These are phyloP conservation scores for Hydractinia symbiolongicarpus DNA, from an alignment of 30 jellyfish, hydroid and myxozoan species.

Conservation along the genomic window DNA sequence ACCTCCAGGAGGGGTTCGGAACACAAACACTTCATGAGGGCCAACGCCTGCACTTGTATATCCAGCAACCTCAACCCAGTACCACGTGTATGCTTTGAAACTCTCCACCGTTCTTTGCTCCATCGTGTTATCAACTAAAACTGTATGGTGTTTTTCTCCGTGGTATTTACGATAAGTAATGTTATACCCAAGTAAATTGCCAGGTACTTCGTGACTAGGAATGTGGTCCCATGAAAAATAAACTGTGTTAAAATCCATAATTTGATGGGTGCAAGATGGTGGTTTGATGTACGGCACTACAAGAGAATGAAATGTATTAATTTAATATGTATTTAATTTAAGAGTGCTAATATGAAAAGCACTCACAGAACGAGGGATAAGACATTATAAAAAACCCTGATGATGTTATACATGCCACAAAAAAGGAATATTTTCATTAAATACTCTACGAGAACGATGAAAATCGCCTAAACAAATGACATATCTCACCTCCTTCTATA, in stretches of 20 bases:
- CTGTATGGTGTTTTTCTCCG: not conserved
- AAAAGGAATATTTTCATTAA: no score
- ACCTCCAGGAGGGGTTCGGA: slow-evolving; percentile 26
- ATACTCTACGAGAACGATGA: no score
- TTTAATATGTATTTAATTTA: no score
- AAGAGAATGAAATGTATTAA: not conserved
- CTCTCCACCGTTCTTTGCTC: not conserved
- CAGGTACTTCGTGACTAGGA: slow-evolving; percentile 15
- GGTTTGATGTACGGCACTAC: slow-evolving; percentile 18
- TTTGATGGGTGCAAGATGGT: slow-evolving; percentile 4
- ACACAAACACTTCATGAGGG: slow-evolving; percentile 17
- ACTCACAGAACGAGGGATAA: no score
- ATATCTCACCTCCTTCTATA: not conserved
- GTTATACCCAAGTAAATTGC: slow-evolving; percentile 11
- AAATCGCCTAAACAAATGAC: no score
- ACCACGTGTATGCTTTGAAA: slow-evolving; percentile 23
- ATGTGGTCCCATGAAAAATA: slow-evolving; percentile 21
- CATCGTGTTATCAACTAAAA: not conserved
- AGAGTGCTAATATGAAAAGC: no score
- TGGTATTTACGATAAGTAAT: not conserved
- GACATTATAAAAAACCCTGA: no score
- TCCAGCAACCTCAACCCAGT: slow-evolving; percentile 35
- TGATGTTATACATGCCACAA: no score
- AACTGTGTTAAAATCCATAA: slow-evolving; percentile 6
- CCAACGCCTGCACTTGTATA: slow-evolving; percentile 28